phyloP scores from a whole-genome alignment of 1,140 invertebrate species.

The Hyles vespertilio region DNA sequence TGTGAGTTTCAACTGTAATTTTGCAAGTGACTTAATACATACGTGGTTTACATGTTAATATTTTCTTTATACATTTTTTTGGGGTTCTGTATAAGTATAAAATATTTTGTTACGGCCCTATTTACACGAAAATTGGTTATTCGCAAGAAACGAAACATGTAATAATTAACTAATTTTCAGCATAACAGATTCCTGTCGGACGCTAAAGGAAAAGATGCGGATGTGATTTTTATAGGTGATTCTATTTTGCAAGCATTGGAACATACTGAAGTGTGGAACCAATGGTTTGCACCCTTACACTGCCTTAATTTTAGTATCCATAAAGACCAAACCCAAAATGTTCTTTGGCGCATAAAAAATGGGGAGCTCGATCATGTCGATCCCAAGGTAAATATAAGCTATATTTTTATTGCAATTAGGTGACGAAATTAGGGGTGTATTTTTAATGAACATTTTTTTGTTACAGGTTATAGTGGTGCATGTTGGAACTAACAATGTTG shows the following conservation, averaged over 20 bases:
- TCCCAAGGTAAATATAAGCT: constrained; percentile 81
- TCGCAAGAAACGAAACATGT: too few species aligned
- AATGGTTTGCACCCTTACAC: constrained; percentile 91
- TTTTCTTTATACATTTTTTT: too few species aligned
- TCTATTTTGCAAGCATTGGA: constrained; percentile 87
- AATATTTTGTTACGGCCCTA: too few species aligned
- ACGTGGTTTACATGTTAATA: too few species aligned
- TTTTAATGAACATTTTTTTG: constrained; percentile 8
- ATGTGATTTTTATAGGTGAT: constrained; percentile 94
- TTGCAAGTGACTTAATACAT: too few species aligned
- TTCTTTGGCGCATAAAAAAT: constrained; percentile 92
- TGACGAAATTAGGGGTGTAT: neutral
- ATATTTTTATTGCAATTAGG: constrained; percentile 10
- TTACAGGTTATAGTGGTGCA: constrained; percentile 88
- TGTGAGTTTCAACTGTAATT: constrained; percentile 58
- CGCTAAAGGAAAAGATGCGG: constrained; percentile 90
- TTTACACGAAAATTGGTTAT: too few species aligned
- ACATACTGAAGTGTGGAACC: constrained; percentile 89
- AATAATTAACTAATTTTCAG: constrained; percentile 70
- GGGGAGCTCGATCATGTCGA: constrained; percentile 91
- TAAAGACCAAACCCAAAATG: constrained; percentile 90
- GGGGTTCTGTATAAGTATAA: too few species aligned
- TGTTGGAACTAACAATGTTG: constrained; percentile 92
- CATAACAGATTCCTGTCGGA: constrained; percentile 89
- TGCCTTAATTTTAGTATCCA: constrained; percentile 94